Percentiles rank a stretch among this genome's conserved stretches.
phyloP scores from a whole-genome alignment of 2,797 vertebrate genomes.

The Gallinago nigripennis region DNA sequence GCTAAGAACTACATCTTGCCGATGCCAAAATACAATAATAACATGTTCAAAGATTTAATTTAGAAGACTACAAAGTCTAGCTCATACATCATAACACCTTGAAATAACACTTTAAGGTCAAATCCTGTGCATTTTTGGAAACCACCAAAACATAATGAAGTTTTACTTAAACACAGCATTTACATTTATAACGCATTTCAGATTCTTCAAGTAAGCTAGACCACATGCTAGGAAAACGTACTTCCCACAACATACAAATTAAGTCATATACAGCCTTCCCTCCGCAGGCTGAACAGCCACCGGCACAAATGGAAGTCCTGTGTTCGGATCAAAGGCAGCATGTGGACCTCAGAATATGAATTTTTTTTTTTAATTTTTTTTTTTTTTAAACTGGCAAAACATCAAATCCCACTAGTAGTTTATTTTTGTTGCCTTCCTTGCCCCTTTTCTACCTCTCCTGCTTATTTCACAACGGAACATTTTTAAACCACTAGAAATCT shows the following conservation, averaged over 20 bases:
- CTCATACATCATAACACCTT: conserved; percentile 60
- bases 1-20: conserved; percentile 64
- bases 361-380: background rate
- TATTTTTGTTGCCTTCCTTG: conserved; percentile 62
- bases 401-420: conserved; percentile 61
- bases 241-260: conserved; percentile 64
- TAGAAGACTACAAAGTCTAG: conserved; percentile 71
- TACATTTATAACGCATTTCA: conserved; percentile 64
- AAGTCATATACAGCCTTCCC: conserved; percentile 56
- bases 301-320: conserved; percentile 54
- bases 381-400: conserved; percentile 56
- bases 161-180: conserved; percentile 68
- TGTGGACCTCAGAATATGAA: conserved; percentile 46
- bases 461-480: conserved; percentile 60
- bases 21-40: conserved; percentile 71
- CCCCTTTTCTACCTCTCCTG: conserved; percentile 54
- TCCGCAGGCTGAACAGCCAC: conserved; percentile 31
- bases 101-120: conserved; percentile 63
- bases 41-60: conserved; percentile 72
- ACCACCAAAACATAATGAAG: conserved; percentile 67
- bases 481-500: conserved; percentile 61
- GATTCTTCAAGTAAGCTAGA: conserved; percentile 51
- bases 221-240: conserved; percentile 56
- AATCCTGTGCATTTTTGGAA: conserved; percentile 58
- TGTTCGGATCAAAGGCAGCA: conserved; percentile 54